A percentile compares a stretch with the other conserved stretches of the same genome.
phyloP scores from a whole-genome alignment of 2,888 invertebrate genomes.

The Bellardia bayeri region DNA sequence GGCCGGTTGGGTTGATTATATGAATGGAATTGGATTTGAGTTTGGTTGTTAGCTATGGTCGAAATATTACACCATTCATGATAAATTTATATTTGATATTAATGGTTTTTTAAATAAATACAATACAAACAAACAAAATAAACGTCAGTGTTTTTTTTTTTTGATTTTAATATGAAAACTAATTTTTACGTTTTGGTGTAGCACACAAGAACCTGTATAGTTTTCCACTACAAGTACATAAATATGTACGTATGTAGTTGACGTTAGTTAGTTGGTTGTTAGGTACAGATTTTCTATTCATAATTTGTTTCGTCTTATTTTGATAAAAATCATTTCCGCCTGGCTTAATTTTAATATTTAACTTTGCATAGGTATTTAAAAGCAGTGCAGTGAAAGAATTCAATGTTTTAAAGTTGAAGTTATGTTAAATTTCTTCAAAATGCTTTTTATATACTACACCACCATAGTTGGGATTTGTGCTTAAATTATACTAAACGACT shows the following conservation, averaged over 20 bases:
- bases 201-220: conserved; percentile 20
- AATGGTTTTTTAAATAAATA: conserved; percentile 63
- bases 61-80: conserved; percentile 65
- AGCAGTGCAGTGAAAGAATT: conserved; percentile 26
- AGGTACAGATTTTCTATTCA: conserved; percentile 38
- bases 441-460: too few relatives aligned
- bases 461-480: too few relatives aligned
- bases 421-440: too few relatives aligned
- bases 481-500: too few relatives aligned
- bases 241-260: conserved; percentile 19
- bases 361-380: conserved; percentile 12
- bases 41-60: conserved; percentile 38
- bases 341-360: conserved; percentile 56
- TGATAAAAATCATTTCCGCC: conserved; percentile 50
- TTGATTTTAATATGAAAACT: neutral
- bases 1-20: neutral
- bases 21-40: conserved; percentile 30
- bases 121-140: conserved; percentile 40
- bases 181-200: neutral
- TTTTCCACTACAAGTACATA: neutral
- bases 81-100: conserved; percentile 55
- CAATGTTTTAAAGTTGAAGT: neutral
- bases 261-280: conserved; percentile 43
- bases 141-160: conserved; percentile 28
- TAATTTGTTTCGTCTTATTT: conserved; percentile 37